Evolutionary conservation across 2,113 vertebrate genomes (phyloP).

Genomic region (Anguilla rostrata): DNA sequence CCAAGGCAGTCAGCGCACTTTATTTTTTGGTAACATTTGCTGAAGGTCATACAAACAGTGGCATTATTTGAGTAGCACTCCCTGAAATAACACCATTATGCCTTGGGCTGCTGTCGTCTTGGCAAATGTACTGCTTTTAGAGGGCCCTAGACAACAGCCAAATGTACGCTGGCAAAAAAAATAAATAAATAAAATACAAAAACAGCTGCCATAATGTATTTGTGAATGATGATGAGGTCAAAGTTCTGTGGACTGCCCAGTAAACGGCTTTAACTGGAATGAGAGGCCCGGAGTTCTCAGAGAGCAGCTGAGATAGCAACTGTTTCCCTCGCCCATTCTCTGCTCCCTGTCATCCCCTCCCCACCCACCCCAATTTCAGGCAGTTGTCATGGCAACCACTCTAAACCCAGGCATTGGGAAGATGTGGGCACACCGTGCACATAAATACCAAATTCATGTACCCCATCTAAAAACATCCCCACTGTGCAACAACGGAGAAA

Average conservation of each 20-base stretch:
- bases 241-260: background rate
- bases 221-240: background rate
- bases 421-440: background rate
- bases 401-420: background rate
- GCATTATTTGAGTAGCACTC: background rate
- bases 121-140: background rate
- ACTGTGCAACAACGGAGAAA: background rate
- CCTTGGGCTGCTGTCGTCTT: background rate
- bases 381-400: background rate
- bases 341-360: background rate
- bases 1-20: background rate
- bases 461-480: background rate
- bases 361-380: background rate
- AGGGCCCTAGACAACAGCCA: background rate
- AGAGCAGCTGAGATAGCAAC: background rate
- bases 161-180: background rate
- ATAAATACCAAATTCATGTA: background rate
- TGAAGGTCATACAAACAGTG: conserved; percentile 7
- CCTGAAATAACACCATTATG: background rate
- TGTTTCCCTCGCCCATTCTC: background rate
- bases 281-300: background rate
- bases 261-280: background rate
- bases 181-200: background rate
- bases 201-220: background rate
- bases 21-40: background rate